Evolutionary conservation across 2,888 invertebrate genomes (phyloP), one percentile per base, ranked within the genome.

Genomic region (Lasioglossum malachurum): DNA sequence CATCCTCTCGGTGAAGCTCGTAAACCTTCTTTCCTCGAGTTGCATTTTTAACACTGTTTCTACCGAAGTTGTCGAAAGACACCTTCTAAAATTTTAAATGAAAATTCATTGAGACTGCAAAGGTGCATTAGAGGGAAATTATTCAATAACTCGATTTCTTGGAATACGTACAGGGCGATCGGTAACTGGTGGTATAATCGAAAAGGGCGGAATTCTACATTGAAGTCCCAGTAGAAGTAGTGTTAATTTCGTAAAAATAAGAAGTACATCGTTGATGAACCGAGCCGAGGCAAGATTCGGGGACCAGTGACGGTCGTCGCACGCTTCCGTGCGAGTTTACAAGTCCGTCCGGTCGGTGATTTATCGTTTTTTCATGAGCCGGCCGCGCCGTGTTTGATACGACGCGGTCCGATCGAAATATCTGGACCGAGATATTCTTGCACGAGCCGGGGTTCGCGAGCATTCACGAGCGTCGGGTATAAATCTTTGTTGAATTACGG

Each of bases 401-500:
- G 57, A 75, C 80, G 64, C 64, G 64, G 64, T 12, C 49, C 83
- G 86, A 88, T 87, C 84, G 83, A 87, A 89, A 49, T 44, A 88
- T 88, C 89, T 83, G 87, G 76, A 89, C 81, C 81, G 75, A 79
- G 76, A 75, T 79, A 75, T 85, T 80, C 81, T 75, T 79, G 81
- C 83, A 75, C 23, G 35, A 35, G 23, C 35, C 67, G 35, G 67
- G 10, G 57, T n/a, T n/a, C 67, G 71, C 71, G 71, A 75, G 76
- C 84, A 81, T 83, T 89, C 85, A 60, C 82, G 78, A 78, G 78
- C 83, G 74, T 67, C 57, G 57, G 82, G 73, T 67, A 89, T 90
- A 89, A 90, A 90, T 90, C 90, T 90, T 80, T 57, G 82, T 79
- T 86, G 90, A 90, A 82, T 91, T 75, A 78, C 88, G 64, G 38